Percentiles rank a stretch among this genome's conserved stretches.
Evolutionary conservation across 1,140 invertebrate genomes (phyloP).

Genomic region (Radopholus similis): DNA sequence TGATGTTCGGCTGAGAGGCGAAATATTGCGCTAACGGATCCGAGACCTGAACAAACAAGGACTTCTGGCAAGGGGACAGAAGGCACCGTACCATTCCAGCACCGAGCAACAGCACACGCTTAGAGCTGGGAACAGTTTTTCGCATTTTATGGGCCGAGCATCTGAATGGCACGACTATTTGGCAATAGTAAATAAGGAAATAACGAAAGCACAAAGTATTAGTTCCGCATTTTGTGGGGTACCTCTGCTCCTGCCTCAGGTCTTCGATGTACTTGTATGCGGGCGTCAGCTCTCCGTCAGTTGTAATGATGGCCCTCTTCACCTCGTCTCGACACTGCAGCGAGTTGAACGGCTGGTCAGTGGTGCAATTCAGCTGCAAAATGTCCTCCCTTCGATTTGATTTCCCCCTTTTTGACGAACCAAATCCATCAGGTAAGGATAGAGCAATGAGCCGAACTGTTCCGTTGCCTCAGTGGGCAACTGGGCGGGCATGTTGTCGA

Average conservation of each 20-base stretch:
- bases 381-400: neutral
- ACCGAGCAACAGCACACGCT: constrained; percentile 79
- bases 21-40: constrained; percentile 89
- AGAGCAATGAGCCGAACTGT: constrained; percentile 87
- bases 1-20: constrained; percentile 71
- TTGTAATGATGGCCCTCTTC: constrained; percentile 79
- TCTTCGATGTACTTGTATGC: constrained; percentile 92
- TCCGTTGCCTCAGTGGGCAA: constrained; percentile 92
- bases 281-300: constrained; percentile 83
- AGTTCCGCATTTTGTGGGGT: neutral
- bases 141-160: constrained; percentile 44
- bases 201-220: neutral
- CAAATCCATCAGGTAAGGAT: constrained; percentile 83
- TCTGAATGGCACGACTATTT: constrained; percentile 31
- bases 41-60: constrained; percentile 61
- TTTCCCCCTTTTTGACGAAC: constrained; percentile 53
- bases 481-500: constrained; percentile 99
- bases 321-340: constrained; percentile 53
- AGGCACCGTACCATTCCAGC: constrained; percentile 80
- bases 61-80: neutral
- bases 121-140: constrained; percentile 46
- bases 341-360: constrained; percentile 52
- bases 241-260: constrained; percentile 68
- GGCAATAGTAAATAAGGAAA: neutral
- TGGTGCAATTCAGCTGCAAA: constrained; percentile 66